Percentiles rank a stretch among this genome's conserved stretches.
phyloP scores from a whole-genome alignment of 2,113 vertebrate genomes.

The Corythaeola cristata region DNA sequence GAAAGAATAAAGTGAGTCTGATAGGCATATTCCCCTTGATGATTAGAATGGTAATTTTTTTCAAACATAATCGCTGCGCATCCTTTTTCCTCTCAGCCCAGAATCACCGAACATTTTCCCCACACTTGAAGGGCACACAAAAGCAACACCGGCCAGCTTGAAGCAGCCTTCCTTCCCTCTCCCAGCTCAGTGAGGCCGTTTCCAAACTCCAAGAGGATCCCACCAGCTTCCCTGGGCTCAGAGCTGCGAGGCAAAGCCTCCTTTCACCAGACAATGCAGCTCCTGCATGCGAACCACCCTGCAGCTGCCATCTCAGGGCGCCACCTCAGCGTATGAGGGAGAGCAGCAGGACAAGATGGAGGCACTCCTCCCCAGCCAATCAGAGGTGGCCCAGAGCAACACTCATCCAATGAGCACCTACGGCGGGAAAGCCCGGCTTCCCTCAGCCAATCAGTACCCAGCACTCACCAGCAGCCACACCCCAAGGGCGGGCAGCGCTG shows the following conservation, averaged over 20 bases:
- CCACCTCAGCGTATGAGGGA: not conserved
- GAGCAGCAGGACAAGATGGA: not conserved
- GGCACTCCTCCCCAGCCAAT: not conserved
- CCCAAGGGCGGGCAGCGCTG: fast-evolving
- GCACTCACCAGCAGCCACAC: not conserved
- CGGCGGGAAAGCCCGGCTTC: fast-evolving
- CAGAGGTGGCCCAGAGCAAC: not conserved
- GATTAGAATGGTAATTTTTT: not conserved
- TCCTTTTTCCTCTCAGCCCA: not conserved
- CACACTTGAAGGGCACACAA: not conserved
- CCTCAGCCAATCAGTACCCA: not conserved
- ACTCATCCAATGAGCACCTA: not conserved
- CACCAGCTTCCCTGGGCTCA: no score
- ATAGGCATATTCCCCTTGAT: not conserved
- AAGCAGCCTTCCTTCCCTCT: no score
- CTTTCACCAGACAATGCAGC: no score
- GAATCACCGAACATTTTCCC: not conserved
- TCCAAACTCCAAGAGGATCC: not conserved
- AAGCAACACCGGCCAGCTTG: not conserved
- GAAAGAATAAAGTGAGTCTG: no score
- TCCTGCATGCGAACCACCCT: not conserved
- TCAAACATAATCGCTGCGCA: no score
- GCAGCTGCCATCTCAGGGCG: not conserved
- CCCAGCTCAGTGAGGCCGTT: not conserved
- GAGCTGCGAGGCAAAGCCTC: not conserved